Evolutionary conservation across 2,113 vertebrate genomes (phyloP), one percentile per base, ranked within the genome.

Genomic region (Periophthalmus modestus): DNA sequence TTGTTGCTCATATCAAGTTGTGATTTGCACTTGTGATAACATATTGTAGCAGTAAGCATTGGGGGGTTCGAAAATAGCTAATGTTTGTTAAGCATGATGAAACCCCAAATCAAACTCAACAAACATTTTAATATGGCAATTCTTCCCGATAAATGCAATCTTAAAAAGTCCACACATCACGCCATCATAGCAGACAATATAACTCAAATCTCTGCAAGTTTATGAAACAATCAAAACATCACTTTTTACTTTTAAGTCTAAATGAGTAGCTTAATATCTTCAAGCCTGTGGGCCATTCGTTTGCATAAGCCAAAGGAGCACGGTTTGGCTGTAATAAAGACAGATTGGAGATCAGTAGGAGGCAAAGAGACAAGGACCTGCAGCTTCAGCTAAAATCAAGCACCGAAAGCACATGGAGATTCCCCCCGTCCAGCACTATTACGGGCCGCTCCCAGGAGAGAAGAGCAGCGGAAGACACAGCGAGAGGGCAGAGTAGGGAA

Each of bases 351-450:
- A 87, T 74, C 88, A 80, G 88, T 71, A 70, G 89, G 88, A 89
- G 88, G 82, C 87, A 84, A 86, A 84, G 72, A 87, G 87, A 89
- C 75, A 83, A 89, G 82, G 80, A 89, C 81, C 82, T 88, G 89
- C 89, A 88, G 85, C 80, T 90, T 89, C 89, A 92, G 90, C 88
- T 87, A 80, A 90, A 92, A 91, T 79, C 55, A 84, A 85, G 61
- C 69, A 76, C 28, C 33, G 75, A 73, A 74, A 61, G 75, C 79
- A 87, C 77, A 87, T 73, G 43, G 72, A 88, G 81, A 82, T 81
- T 87, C 75, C 69, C 74, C 73, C 71, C 71, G 84, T 84, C 87
- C 80, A 73, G 87, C 73, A 81, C 69, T 86, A 87, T 91, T 91
- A 88, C 43, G 12, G 74, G 68, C 68, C 58, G 66, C 68, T 83